Evolutionary conservation across 2,888 invertebrate genomes (phyloP).

Genomic region (Metacarcinus magister): DNA sequence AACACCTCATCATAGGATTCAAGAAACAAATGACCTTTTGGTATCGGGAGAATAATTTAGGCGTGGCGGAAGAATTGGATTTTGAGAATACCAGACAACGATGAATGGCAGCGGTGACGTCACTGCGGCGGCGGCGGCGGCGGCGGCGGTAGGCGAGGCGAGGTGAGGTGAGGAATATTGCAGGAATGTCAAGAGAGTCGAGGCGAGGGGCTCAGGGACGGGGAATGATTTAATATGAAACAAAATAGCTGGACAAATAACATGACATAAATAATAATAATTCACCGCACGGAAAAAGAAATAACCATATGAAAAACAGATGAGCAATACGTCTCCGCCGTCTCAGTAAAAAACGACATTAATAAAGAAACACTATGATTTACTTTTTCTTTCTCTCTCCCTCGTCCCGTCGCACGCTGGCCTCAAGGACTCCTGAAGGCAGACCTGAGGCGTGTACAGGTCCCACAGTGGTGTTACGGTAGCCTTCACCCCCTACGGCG

Average conservation of each 20-base stretch:
- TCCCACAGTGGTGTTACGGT: not conserved
- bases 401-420: not conserved
- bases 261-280: not conserved
- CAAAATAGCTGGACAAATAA: not conserved
- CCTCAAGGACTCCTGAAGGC: not conserved
- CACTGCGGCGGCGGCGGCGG: not conserved
- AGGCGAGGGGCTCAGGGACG: not conserved
- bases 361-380: not conserved
- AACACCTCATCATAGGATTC: conserved; percentile 35
- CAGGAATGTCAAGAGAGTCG: conserved; percentile 36
- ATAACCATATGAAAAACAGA: conserved; percentile 41
- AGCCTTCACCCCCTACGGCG: not conserved
- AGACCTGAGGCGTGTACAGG: not conserved
- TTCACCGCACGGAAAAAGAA: not conserved
- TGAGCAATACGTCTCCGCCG: not conserved
- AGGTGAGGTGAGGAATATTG: conserved; percentile 26
- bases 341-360: conserved; percentile 15
- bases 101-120: conserved; percentile 45
- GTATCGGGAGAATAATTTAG: conserved; percentile 38
- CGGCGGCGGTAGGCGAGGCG: not conserved
- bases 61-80: conserved; percentile 45
- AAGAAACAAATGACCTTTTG: conserved; percentile 41
- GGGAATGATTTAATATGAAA: conserved; percentile 30
- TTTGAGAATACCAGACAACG: conserved; percentile 36
- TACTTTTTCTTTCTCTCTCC: not conserved